Percentiles rank a stretch among this genome's conserved stretches.
Evolutionary conservation across 2,113 vertebrate genomes (phyloP).

Genomic region (Pavo muticus): DNA sequence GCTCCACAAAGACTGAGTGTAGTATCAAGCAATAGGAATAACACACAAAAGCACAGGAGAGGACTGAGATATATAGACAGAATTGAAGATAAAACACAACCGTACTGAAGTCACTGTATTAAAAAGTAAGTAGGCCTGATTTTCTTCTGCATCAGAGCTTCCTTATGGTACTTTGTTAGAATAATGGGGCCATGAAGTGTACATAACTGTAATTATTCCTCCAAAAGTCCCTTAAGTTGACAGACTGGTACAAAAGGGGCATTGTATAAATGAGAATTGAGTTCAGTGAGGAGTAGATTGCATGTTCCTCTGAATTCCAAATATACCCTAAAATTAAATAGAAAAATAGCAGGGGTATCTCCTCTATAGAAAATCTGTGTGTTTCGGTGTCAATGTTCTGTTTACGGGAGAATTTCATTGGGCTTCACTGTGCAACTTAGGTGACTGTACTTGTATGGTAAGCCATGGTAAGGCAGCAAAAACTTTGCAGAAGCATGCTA

Average conservation of each 20-base stretch:
- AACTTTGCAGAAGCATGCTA: background rate
- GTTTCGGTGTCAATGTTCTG: too few relatives aligned
- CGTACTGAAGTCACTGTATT: conserved; percentile 22
- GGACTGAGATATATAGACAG: conserved; percentile 6
- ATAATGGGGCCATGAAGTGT: conserved; percentile 44
- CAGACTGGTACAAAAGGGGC: conserved; percentile 26
- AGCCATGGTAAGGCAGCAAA: background rate
- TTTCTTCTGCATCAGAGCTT: conserved; percentile 39
- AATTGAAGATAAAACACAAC: conserved; percentile 39
- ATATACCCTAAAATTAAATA: background rate
- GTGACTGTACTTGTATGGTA: background rate
- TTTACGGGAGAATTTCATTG: too few relatives aligned
- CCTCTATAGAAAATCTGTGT: fast-evolving
- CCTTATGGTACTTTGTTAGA: background rate
- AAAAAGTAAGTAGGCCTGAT: conserved; percentile 58
- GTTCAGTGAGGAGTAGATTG: background rate
- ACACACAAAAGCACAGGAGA: conserved; percentile 16
- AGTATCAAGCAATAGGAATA: conserved; percentile 11
- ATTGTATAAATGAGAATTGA: conserved; percentile 20
- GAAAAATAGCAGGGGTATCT: background rate
- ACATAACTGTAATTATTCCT: conserved; percentile 43
- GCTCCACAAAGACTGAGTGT: background rate
- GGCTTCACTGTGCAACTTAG: background rate
- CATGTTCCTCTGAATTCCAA: conserved; percentile 7
- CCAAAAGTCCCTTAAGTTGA: conserved; percentile 24